Conservation (phyloP, 1,140 invertebrate genomes). For the Pectinophora gossypiella region DNA sequence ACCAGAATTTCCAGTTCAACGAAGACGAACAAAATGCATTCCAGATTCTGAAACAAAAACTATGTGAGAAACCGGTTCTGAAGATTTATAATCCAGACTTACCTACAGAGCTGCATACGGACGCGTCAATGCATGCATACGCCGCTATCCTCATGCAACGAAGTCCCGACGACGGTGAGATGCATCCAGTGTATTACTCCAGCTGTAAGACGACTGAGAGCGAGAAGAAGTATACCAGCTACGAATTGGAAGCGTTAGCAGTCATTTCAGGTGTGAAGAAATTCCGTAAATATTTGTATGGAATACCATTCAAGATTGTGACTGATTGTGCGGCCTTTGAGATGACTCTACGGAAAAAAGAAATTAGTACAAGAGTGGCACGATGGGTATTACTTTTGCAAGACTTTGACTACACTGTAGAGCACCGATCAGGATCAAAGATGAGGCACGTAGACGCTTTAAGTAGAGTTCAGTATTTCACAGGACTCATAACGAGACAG, state of each 20-base stretch:
- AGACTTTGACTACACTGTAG: slow-evolving; percentile 35
- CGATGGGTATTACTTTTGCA: slow-evolving; percentile 44
- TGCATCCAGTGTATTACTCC: slow-evolving; percentile 28
- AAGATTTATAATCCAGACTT: slow-evolving; percentile 38
- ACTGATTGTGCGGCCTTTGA: slow-evolving; percentile 48
- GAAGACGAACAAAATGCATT: slow-evolving; percentile 21
- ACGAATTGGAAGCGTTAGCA: slow-evolving; percentile 55
- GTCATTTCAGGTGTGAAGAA: slow-evolving; percentile 32
- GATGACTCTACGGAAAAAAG: slow-evolving; percentile 34
- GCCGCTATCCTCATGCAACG: slow-evolving; percentile 34
- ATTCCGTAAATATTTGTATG: slow-evolving; percentile 46
- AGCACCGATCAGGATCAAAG: slow-evolving; percentile 33
- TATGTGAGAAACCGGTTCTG: slow-evolving; percentile 34
- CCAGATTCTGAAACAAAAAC: slow-evolving; percentile 14
- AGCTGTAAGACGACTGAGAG: slow-evolving; percentile 49
- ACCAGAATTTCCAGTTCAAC: slow-evolving; percentile 27
- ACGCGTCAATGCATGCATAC: slow-evolving; percentile 24
- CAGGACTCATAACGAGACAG: no score
- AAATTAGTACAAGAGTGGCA: slow-evolving; percentile 34
- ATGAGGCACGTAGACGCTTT: slow-evolving; percentile 52
- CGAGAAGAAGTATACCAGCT: no score
- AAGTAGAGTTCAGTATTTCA: no score
- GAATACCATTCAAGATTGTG: slow-evolving; percentile 41
- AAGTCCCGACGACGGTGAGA: slow-evolving; percentile 10
- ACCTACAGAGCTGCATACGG: slow-evolving; percentile 33